Evolutionary conservation across 2,797 vertebrate species (phyloP).

Genomic region (Jordanella pulchra): DNA sequence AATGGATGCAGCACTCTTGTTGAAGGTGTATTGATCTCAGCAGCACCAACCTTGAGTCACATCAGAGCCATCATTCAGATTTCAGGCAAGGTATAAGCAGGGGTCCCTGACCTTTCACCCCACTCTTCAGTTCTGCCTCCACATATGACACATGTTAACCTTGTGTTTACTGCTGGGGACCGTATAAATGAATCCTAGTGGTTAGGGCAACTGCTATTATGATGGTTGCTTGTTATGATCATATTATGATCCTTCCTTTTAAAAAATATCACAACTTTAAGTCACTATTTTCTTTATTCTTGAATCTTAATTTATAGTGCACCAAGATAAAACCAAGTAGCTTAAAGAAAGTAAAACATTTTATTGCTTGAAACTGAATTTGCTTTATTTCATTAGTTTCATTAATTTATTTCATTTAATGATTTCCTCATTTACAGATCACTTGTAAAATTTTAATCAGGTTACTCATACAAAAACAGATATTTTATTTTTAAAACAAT

Average conservation of each 20-base stretch:
- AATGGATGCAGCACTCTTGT: constrained; percentile 75
- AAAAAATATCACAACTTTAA: background rate
- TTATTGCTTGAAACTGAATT: no score
- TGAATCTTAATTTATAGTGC: background rate
- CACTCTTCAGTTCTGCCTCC: constrained; percentile 38
- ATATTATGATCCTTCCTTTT: background rate
- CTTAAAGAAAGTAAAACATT: no score
- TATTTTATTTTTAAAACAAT: constrained; percentile 6
- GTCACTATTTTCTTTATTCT: constrained; percentile 18
- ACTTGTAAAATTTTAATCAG: constrained; percentile 30
- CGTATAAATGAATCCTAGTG: background rate
- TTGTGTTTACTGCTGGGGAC: constrained; percentile 26
- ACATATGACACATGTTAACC: constrained; percentile 54
- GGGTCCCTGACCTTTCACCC: constrained; percentile 19
- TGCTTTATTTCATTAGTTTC: no score
- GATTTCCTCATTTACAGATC: constrained; percentile 32
- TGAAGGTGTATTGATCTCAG: constrained; percentile 62
- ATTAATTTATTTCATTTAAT: constrained; percentile 24
- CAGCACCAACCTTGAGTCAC: constrained; percentile 66
- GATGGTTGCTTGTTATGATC: no score
- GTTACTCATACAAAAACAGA: constrained; percentile 22
- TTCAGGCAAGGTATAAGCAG: constrained; percentile 37
- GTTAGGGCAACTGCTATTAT: background rate
- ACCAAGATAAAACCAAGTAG: no score
- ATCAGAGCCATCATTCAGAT: constrained; percentile 64